Base-by-base conservation (phyloP, 2,797 vertebrate genomes). In the Gorsachius magnificus region DNA sequence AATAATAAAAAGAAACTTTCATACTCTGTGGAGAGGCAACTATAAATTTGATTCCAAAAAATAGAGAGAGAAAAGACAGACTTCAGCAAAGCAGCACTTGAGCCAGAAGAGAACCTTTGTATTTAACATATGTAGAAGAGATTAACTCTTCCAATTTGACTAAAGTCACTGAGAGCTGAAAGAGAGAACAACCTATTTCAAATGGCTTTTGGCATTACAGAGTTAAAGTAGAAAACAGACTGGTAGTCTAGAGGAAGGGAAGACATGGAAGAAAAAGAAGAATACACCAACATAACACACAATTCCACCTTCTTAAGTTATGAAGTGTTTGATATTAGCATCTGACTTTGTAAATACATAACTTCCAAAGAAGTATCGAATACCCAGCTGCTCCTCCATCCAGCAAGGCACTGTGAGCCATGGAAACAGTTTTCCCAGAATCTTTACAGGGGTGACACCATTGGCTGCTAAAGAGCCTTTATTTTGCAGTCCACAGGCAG, bases 1-100 rank as follows among this genome's bases (percentile, higher is more conserved):
- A 95, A 97, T 95, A 95, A 93, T 85, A 96, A 94, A 90, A 92
- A 93, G 89, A 89, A 90, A 79, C 65, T 53, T 96, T 90, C 64
- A 64, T 77, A 56, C 65, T 86, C 92, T 89, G 76, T 81, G 89
- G 93, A 85, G 38, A 92, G 15, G 72, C 54, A 96, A 94, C 93
- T 36, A 72, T 96, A 81, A 94, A 95, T 94, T 96, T 93, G n/a
- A 86, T 69, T 86, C 53, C 6, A 79, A 91, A 90, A 84, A 82
- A 76, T 1, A 80, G 17, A 54, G 3, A 65, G 10, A 63, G 14
- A 61, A 68, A 63, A 90, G 58, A 78, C 60, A 91, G 53, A 28
- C 57, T 91, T 85, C 15, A 88, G 68, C 85, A 95, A 90, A 79
- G 78, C 64, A 91, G 31, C 31, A 41, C 51, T 96, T 21, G 11